A percentile compares a stretch with the other conserved stretches of the same genome.
Conservation (phyloP, 2,797 vertebrate species). For the Delichon dasypus region DNA sequence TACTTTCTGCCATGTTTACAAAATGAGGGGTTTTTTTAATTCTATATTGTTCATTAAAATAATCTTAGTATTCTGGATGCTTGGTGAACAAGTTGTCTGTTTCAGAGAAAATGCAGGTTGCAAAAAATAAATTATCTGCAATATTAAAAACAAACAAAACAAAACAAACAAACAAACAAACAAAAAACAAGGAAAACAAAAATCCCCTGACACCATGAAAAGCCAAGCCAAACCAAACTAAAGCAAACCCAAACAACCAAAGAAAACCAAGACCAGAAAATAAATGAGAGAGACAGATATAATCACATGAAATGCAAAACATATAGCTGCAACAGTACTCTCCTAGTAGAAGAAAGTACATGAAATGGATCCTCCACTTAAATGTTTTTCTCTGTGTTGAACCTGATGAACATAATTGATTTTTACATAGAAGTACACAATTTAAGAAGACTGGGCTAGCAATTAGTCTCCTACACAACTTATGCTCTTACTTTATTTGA, state of each 20-base stretch:
- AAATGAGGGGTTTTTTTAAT: fast-evolving
- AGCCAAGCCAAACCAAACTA: neutral
- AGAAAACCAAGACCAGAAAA: neutral
- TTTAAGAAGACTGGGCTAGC: neutral
- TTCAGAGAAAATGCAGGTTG: neutral
- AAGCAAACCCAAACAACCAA: neutral
- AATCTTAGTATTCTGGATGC: fast-evolving
- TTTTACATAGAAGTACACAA: neutral
- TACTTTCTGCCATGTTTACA: neutral
- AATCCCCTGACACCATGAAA: fast-evolving
- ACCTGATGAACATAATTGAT: neutral
- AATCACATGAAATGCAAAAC: neutral
- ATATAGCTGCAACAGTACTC: neutral
- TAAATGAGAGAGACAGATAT: neutral
- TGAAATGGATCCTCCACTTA: neutral
- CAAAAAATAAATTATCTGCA: neutral
- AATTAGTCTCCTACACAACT: neutral
- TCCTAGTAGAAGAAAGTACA: neutral
- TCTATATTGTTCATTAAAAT: neutral
- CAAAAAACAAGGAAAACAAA: neutral
- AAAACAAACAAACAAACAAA: neutral
- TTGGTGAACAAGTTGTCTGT: neutral
- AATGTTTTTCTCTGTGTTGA: neutral
- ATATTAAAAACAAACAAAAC: neutral
- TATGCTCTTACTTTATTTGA: neutral